A percentile compares a stretch with the other conserved stretches of the same genome.
Evolutionary conservation across 2,888 invertebrate species (phyloP).

Genomic region (Heliconius charithonia): DNA sequence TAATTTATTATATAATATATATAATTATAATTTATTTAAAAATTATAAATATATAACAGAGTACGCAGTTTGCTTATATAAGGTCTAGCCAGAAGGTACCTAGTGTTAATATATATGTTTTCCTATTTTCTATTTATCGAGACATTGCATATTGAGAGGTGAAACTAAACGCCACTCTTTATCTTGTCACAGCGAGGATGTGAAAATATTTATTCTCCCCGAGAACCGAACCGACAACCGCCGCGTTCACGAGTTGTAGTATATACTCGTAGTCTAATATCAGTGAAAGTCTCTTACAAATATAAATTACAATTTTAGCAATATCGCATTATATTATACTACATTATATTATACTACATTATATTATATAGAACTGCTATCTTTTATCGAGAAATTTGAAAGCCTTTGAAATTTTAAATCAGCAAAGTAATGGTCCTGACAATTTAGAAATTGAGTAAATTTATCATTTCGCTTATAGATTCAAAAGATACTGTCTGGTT

Average conservation of each 20-base stretch:
- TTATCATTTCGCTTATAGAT: slow-evolving; percentile 7
- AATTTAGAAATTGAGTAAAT: slow-evolving; percentile 17
- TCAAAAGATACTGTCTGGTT: slow-evolving; percentile 1
- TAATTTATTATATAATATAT: too few species aligned
- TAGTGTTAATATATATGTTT: not conserved
- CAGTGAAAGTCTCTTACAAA: not conserved
- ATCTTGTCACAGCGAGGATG: too few species aligned
- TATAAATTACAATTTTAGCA: slow-evolving; percentile 7
- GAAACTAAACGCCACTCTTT: too few species aligned
- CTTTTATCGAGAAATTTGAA: slow-evolving; percentile 18
- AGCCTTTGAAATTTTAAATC: slow-evolving; percentile 26
- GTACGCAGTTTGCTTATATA: too few species aligned
- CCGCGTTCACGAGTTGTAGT: not conserved
- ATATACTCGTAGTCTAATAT: too few species aligned
- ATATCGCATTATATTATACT: not conserved
- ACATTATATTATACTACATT: not conserved
- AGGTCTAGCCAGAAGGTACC: too few species aligned
- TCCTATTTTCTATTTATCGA: too few species aligned
- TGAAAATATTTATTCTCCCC: not conserved
- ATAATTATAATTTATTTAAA: too few species aligned
- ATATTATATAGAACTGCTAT: slow-evolving; percentile 13
- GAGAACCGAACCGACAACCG: not conserved
- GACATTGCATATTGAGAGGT: too few species aligned
- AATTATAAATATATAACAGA: too few species aligned
- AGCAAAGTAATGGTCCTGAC: slow-evolving; percentile 4